Percentiles rank a stretch among this genome's conserved stretches.
Conservation (phyloP, 2,888 invertebrate genomes). For the Cheilosia grossa region DNA sequence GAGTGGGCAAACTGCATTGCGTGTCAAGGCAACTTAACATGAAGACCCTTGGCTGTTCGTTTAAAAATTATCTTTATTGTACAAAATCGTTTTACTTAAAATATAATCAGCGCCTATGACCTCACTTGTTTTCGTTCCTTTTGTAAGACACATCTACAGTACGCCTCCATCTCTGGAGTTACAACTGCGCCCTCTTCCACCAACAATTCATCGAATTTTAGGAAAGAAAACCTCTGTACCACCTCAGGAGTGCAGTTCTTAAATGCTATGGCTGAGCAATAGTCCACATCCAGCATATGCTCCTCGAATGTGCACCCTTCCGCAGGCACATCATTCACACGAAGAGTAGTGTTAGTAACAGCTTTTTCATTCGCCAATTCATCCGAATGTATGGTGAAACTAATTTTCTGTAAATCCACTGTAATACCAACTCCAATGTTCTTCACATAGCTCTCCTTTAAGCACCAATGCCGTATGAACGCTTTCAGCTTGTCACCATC, state of each 20-base stretch:
- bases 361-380: constrained; percentile 83
- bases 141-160: constrained; percentile 78
- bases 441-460: constrained; percentile 97
- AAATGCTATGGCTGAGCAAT: constrained; percentile 91
- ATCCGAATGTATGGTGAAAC: constrained; percentile 87
- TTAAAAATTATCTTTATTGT: constrained; percentile 55
- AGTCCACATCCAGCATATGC: constrained; percentile 88
- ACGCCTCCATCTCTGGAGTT: constrained; percentile 76
- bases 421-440: constrained; percentile 94
- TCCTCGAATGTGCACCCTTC: constrained; percentile 93
- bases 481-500: constrained; percentile 88
- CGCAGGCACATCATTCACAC: constrained; percentile 85
- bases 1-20: constrained; percentile 5
- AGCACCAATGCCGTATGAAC: constrained; percentile 95
- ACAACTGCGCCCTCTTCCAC: constrained; percentile 78
- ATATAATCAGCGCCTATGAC: constrained; percentile 18
- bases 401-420: constrained; percentile 89
- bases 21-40: constrained; percentile 3
- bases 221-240: constrained; percentile 83
- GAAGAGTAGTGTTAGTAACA: constrained; percentile 88
- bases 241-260: constrained; percentile 79
- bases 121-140: constrained; percentile 78
- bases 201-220: constrained; percentile 87
- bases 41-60: neutral
- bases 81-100: constrained; percentile 3